Percentiles rank a stretch among this genome's conserved stretches.
phyloP scores from a whole-genome alignment of 2,888 invertebrate species.

The Nephrotoma appendiculata region DNA sequence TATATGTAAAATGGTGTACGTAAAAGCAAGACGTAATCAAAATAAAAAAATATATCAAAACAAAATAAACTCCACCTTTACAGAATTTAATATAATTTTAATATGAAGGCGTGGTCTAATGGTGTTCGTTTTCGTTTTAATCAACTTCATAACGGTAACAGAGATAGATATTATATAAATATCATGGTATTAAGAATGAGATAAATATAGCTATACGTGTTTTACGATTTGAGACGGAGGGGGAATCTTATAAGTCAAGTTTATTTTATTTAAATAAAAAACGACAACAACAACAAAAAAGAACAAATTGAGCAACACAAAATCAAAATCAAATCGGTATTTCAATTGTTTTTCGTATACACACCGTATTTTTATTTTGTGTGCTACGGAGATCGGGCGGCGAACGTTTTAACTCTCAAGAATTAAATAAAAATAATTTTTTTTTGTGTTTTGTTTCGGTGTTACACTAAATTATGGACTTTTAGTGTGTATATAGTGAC shows the following conservation, averaged over 20 bases:
- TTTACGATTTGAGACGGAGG: neutral
- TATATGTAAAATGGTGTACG: neutral
- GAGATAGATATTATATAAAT: neutral
- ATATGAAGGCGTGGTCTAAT: neutral
- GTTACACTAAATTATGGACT: neutral
- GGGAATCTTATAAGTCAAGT: neutral
- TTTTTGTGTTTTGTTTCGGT: neutral
- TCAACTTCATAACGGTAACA: neutral
- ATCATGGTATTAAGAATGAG: neutral
- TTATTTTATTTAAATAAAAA: neutral
- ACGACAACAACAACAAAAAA: neutral
- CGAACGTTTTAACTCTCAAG: neutral
- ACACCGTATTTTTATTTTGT: slow-evolving; percentile 1
- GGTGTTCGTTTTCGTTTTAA: neutral
- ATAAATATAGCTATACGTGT: neutral
- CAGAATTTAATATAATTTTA: neutral
- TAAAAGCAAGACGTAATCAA: neutral
- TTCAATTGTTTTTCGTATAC: neutral
- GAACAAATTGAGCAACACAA: neutral
- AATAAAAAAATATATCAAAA: neutral
- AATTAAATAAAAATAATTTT: neutral
- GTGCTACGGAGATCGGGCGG: neutral
- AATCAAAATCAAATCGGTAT: neutral
- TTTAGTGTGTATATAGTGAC: neutral
- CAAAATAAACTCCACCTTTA: neutral